Evolutionary conservation across 2,888 invertebrate species (phyloP), one percentile per base, ranked within the genome.

Genomic region (Phengaris alcon): DNA sequence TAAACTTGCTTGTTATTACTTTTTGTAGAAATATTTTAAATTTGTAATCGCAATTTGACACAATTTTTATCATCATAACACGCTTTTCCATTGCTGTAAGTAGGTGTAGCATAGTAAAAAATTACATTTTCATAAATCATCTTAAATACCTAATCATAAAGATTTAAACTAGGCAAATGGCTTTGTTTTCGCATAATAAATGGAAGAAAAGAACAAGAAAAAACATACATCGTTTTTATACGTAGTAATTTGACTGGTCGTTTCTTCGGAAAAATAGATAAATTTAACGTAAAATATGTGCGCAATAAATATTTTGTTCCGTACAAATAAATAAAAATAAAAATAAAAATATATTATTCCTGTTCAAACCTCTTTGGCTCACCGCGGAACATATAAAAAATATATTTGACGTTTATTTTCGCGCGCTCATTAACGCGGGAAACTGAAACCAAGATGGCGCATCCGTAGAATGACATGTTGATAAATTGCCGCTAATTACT

Each of bases 401-500:
- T 78, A 77, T 76, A 80, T 81, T 78, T 82, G 82, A 83, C 82
- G 81, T 84, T 83, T 85, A 86, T 86, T 88, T 88, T 84, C 81
- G 86, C 88, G 86, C 83, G 85, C 86, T 90, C 88, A 88, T 90
- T 89, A 90, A 85, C 82, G 83, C 81, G 86, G 83, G 83, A 82
- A 81, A 76, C 81, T 80, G 79, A 83, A 69, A 46, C 79, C 82
- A 85, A 85, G 83, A 85, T 84, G 86, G 82, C 81, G 82, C 80
- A 80, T 80, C 80, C 80, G 80, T 79, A 78, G 84, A 86, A 81
- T 87, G 91, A 90, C 91, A 88, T 81, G 87, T 90, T 92, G 91
- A 92, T 92, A 87, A 88, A 92, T 92, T 88, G 86, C 89, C 86
- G 83, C 90, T 91, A 91, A 92, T 92, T 90, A 90, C 90, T 91